A percentile compares a stretch with the other conserved stretches of the same genome.
These are phyloP conservation scores for Carapus acus DNA, from an alignment of 2,797 vertebrate genomes.

Conservation along the genomic window DNA sequence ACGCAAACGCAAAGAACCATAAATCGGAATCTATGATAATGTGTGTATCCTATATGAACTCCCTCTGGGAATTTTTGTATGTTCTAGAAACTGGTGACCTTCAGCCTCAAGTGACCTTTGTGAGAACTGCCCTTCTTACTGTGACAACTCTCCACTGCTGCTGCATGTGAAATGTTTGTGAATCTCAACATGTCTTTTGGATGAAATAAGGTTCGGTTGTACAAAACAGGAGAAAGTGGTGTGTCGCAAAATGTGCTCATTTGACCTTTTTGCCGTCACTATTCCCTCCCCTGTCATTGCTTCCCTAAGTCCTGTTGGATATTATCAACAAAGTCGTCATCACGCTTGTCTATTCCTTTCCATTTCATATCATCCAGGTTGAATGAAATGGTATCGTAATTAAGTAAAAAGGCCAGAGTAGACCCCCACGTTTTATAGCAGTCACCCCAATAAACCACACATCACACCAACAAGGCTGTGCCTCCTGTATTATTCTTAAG, in stretches of 20 bases:
- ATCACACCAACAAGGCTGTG: slow-evolving; percentile 2
- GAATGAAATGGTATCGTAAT: neutral
- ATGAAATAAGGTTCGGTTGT: slow-evolving; percentile 23
- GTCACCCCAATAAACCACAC: neutral
- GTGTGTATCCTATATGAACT: slow-evolving; percentile 16
- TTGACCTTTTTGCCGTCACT: neutral
- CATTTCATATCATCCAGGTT: neutral
- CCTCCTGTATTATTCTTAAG: neutral
- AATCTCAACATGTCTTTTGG: slow-evolving; percentile 10
- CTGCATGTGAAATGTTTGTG: slow-evolving; percentile 17
- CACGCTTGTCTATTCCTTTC: neutral
- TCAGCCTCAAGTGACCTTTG: slow-evolving; percentile 41
- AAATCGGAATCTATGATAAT: slow-evolving; percentile 19
- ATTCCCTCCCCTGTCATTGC: neutral
- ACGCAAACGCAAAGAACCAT: neutral
- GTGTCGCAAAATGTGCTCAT: slow-evolving; percentile 22
- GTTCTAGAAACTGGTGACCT: too few species aligned
- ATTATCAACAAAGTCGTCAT: neutral
- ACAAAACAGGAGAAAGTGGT: slow-evolving; percentile 4
- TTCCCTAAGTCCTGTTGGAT: neutral
- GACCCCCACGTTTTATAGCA: slow-evolving; percentile 1
- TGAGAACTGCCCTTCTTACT: slow-evolving; percentile 29
- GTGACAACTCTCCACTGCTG: slow-evolving; percentile 30
- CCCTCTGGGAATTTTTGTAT: slow-evolving; percentile 10
- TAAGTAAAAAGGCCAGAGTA: neutral